phyloP scores from a whole-genome alignment of 2,797 vertebrate genomes.

The Stomatorhinus walkeri region DNA sequence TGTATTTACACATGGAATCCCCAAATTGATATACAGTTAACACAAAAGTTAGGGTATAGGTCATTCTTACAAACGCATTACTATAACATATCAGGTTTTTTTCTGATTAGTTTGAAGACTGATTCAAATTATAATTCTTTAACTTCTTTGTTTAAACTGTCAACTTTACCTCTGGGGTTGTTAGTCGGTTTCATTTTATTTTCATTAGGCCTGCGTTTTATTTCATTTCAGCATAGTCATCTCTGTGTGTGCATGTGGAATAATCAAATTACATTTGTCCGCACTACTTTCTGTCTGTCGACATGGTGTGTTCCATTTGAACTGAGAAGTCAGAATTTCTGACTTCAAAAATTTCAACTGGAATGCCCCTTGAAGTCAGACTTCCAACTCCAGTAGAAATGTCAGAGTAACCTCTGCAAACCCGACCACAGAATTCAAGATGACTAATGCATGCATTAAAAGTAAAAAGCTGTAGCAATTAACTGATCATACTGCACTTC shows the following conservation, averaged over 20 bases:
- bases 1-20: neutral
- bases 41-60: neutral
- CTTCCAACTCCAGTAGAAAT: neutral
- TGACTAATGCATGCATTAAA: neutral
- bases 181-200: neutral
- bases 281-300: neutral
- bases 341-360: neutral
- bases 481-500: neutral
- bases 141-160: neutral
- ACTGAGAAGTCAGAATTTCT: neutral
- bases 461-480: neutral
- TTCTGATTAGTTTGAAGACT: neutral
- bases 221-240: neutral
- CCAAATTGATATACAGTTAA: neutral
- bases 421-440: neutral
- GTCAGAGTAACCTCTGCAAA: neutral
- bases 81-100: neutral
- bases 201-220: neutral
- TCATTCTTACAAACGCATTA: neutral
- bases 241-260: neutral
- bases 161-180: neutral
- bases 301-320: neutral
- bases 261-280: neutral
- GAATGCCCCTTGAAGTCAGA: neutral
- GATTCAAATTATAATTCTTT: neutral